Conservation (phyloP, 2,797 vertebrate species). For the Staurois parvus region DNA sequence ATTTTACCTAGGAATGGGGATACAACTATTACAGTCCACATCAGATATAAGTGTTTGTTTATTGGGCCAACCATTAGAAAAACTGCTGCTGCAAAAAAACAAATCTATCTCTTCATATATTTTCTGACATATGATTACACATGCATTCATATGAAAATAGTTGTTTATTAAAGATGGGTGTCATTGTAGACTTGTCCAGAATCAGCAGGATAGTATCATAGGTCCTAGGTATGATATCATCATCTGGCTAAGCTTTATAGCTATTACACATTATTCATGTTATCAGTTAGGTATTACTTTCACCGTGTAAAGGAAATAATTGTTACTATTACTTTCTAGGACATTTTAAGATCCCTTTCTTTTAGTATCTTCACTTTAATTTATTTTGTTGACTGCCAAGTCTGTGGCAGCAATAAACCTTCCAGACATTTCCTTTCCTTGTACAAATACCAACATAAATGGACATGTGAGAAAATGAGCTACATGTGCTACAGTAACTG, state of each 20-base stretch:
- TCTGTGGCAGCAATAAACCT: background rate
- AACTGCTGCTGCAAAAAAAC: too few species aligned
- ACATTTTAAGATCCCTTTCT: background rate
- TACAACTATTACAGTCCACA: too few species aligned
- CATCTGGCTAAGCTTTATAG: background rate
- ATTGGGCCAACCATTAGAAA: too few species aligned
- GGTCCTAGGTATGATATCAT: background rate
- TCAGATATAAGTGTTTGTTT: too few species aligned
- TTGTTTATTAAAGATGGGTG: too few species aligned
- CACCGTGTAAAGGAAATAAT: background rate
- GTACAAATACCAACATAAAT: background rate
- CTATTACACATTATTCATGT: background rate
- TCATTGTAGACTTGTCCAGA: background rate
- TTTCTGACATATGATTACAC: too few species aligned
- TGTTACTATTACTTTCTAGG: background rate
- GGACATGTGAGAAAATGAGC: conserved; percentile 14
- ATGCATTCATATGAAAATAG: too few species aligned
- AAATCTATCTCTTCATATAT: too few species aligned
- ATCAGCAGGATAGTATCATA: background rate
- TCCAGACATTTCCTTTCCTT: conserved; percentile 15
- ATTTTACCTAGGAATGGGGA: too few species aligned
- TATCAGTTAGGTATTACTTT: background rate
- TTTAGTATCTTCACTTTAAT: background rate
- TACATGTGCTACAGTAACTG: background rate
- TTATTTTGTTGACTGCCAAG: conserved; percentile 1